Conservation (phyloP, 1,140 invertebrate genomes). For the Druon quercuslanigerum region DNA sequence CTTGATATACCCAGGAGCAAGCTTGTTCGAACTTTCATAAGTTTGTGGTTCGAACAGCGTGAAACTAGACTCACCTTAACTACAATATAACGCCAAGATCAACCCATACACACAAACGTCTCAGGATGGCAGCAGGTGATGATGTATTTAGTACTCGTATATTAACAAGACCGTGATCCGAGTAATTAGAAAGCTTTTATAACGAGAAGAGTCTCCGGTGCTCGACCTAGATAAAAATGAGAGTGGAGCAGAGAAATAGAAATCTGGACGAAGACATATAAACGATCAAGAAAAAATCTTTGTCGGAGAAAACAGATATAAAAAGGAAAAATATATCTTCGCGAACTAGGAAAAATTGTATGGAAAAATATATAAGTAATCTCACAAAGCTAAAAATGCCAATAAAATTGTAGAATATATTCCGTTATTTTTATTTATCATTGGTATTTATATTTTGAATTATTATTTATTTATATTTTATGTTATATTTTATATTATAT, state of each 20-base stretch:
- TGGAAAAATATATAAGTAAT: too few relatives aligned
- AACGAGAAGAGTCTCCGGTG: neutral
- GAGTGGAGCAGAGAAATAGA: neutral
- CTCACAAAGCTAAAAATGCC: too few relatives aligned
- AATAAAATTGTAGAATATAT: too few relatives aligned
- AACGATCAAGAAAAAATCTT: neutral
- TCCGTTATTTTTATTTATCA: too few relatives aligned
- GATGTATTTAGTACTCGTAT: neutral
- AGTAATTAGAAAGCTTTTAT: conserved; percentile 25
- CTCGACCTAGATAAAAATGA: neutral
- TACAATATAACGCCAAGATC: conserved; percentile 47
- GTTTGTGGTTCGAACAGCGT: conserved; percentile 57
- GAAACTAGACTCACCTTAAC: conserved; percentile 58
- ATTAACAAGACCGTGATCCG: conserved; percentile 1
- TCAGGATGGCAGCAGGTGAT: conserved; percentile 21
- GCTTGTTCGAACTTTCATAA: conserved; percentile 47
- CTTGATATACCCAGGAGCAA: conserved; percentile 14
- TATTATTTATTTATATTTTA: too few relatives aligned
- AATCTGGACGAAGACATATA: neutral
- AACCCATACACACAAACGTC: neutral
- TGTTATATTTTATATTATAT: too few relatives aligned
- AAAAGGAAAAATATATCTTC: neutral
- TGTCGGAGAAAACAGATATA: neutral
- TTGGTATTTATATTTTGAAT: too few relatives aligned
- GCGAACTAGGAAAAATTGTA: neutral